These are phyloP conservation scores for Athalia rosae DNA, from an alignment of 2,888 invertebrate genomes.

Conservation along the genomic window DNA sequence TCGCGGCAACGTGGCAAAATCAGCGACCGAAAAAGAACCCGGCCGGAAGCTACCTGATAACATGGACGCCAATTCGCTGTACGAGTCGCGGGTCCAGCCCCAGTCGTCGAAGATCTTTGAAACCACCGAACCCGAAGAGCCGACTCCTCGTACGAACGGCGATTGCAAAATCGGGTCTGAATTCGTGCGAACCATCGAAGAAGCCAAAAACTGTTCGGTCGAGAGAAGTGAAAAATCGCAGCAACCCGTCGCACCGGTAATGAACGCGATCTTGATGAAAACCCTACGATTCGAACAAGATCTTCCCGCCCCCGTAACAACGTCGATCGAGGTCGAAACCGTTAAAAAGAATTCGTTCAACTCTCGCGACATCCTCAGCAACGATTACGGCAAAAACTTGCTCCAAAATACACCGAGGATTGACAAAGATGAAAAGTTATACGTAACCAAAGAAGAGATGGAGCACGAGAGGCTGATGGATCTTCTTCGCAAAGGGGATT, in stretches of 20 bases:
- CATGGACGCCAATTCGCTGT: constrained; percentile 31
- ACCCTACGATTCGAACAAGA: constrained; percentile 65
- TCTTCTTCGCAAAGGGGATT: constrained; percentile 61
- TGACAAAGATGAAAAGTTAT: constrained; percentile 58
- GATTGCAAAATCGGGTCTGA: not conserved
- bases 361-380: constrained; percentile 63
- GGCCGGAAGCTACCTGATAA: not conserved
- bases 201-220: not conserved
- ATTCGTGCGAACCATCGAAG: not conserved
- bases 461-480: constrained; percentile 65
- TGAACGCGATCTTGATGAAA: constrained; percentile 64
- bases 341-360: constrained; percentile 57
- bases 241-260: constrained; percentile 27
- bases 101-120: not conserved
- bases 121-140: not conserved
- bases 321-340: constrained; percentile 21
- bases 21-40: not conserved
- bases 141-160: not conserved
- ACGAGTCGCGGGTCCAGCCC: not conserved
- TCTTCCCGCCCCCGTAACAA: constrained; percentile 53
- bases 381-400: constrained; percentile 61
- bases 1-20: too few species aligned
- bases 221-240: not conserved
- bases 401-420: constrained; percentile 51
- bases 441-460: constrained; percentile 65